Conservation (phyloP, 2,797 vertebrate genomes). For the Otus scops region DNA sequence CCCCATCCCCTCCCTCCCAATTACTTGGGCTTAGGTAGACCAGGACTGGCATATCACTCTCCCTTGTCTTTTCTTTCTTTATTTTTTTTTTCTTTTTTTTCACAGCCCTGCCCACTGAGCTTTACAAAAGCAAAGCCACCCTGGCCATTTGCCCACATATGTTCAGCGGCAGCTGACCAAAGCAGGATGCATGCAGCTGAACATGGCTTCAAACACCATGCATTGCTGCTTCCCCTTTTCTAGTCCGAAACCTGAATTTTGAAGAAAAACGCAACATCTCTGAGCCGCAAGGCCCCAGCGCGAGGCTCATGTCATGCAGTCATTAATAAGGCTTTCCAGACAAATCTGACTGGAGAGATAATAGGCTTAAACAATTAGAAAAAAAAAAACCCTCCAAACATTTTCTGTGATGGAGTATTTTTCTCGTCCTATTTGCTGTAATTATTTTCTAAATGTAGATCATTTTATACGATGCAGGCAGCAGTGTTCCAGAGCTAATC, state of each 20-base stretch:
- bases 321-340: conserved; percentile 61
- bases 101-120: background rate
- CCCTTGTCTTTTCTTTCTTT: background rate
- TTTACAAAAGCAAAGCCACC: background rate
- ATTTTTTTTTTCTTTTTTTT: fast-evolving
- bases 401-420: conserved; percentile 20
- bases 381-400: background rate
- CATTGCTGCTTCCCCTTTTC: background rate
- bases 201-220: fast-evolving
- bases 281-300: background rate
- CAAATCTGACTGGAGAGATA: conserved; percentile 63
- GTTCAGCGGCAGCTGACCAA: background rate
- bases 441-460: conserved; percentile 68
- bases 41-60: background rate
- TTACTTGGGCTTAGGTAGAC: background rate
- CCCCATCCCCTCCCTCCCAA: background rate
- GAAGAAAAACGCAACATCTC: background rate
- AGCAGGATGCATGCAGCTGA: background rate
- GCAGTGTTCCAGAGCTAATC: conserved; percentile 52
- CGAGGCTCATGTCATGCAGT: background rate
- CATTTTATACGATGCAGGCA: conserved; percentile 28
- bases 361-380: conserved; percentile 62
- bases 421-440: background rate
- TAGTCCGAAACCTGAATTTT: background rate
- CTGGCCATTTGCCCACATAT: background rate